Conservation (phyloP, 2,113 vertebrate species). For the Perca schrenkii region DNA sequence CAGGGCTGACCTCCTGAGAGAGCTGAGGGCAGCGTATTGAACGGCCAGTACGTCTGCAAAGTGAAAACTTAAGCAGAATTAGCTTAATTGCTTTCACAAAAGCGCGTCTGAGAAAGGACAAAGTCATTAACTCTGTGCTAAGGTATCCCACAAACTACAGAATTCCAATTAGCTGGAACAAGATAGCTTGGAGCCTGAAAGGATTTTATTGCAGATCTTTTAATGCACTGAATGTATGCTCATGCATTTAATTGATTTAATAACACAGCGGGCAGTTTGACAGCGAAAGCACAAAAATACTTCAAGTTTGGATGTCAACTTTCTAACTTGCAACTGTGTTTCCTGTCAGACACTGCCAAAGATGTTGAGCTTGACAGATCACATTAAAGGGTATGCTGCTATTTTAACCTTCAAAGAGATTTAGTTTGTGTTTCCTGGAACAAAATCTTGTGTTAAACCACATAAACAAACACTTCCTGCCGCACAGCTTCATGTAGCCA, state of each 20-base stretch:
- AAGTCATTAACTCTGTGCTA: constrained; percentile 55
- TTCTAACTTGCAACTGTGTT: constrained; percentile 14
- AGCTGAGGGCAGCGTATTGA: constrained; percentile 66
- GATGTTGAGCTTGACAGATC: constrained; percentile 12
- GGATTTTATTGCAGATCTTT: constrained; percentile 22
- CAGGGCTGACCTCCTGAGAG: constrained; percentile 41
- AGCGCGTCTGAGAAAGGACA: constrained; percentile 39
- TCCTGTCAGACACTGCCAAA: constrained; percentile 26
- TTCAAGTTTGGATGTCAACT: constrained; percentile 35
- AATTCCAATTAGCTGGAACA: constrained; percentile 42
- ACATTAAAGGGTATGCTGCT: constrained; percentile 35
- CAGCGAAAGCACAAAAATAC: constrained; percentile 26
- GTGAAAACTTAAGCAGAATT: constrained; percentile 76
- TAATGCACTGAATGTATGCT: constrained; percentile 21
- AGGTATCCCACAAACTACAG: constrained; percentile 38
- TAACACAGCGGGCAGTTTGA: constrained; percentile 26
- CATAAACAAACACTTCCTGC: constrained; percentile 37
- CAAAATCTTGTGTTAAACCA: constrained; percentile 4
- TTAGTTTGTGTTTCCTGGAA: constrained; percentile 47
- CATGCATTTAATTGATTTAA: constrained; percentile 35
- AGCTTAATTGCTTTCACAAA: constrained; percentile 69
- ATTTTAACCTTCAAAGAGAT: constrained; percentile 39
- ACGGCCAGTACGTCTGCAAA: constrained; percentile 46
- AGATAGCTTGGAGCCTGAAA: constrained; percentile 16
- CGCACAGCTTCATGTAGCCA: neutral